Conservation (phyloP, 2,797 vertebrate genomes). For the Salmo trutta region DNA sequence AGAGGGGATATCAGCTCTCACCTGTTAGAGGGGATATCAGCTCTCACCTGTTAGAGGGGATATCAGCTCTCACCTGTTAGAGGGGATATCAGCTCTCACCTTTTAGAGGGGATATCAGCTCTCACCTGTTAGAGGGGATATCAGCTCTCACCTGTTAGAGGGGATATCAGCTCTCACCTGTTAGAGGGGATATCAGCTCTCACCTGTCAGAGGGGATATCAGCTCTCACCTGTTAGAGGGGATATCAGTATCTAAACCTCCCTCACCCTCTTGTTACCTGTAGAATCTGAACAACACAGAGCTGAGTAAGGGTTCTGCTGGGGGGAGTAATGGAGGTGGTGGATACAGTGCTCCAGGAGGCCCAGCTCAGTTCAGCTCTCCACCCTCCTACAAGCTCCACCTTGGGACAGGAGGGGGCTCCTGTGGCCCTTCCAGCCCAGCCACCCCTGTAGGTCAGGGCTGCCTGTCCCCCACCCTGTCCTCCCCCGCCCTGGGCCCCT, state of each 20-base stretch:
- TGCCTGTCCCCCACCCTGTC: background rate
- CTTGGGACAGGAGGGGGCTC: slow-evolving; percentile 32
- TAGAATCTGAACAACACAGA: slow-evolving; percentile 80
- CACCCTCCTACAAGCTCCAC: slow-evolving; percentile 59
- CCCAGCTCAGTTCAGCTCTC: slow-evolving; percentile 41
- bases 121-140: too few relatives aligned
- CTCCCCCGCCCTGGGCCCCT: too few relatives aligned
- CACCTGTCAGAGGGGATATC: too few relatives aligned
- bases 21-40: too few relatives aligned
- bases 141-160: too few relatives aligned
- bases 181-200: too few relatives aligned
- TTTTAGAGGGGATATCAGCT: too few relatives aligned
- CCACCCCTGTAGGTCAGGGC: slow-evolving; percentile 7
- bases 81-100: too few relatives aligned
- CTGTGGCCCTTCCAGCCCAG: slow-evolving; percentile 24
- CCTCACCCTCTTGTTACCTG: background rate
- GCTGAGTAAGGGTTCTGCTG: slow-evolving; percentile 59
- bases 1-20: too few relatives aligned
- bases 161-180: too few relatives aligned
- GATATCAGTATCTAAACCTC: background rate
- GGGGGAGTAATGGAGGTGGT: slow-evolving; percentile 18
- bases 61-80: background rate
- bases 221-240: background rate
- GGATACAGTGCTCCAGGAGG: slow-evolving; percentile 69
- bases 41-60: too few relatives aligned